These are phyloP conservation scores for Toxotes jaculatrix DNA, from an alignment of 2,113 vertebrate genomes.

Conservation along the genomic window DNA sequence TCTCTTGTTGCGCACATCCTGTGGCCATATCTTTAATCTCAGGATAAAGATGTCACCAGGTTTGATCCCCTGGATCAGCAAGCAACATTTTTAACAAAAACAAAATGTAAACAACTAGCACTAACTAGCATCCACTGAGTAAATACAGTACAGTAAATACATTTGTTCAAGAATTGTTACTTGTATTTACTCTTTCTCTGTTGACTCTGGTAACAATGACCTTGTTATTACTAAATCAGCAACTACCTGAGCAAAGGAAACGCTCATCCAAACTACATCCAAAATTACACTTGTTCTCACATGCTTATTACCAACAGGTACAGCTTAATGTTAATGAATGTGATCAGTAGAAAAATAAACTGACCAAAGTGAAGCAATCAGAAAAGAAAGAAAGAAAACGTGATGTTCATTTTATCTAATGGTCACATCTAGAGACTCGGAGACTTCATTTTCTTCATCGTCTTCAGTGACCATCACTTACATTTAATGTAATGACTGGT, in stretches of 20 bases:
- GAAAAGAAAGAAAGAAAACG: background rate
- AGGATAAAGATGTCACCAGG: background rate
- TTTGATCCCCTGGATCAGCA: background rate
- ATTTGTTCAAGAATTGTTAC: no score
- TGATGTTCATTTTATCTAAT: no score
- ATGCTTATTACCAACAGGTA: background rate
- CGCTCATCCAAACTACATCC: background rate
- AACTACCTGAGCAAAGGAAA: background rate
- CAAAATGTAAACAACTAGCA: background rate
- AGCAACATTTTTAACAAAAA: background rate
- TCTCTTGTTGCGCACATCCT: background rate
- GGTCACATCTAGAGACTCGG: no score
- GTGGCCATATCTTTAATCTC: background rate
- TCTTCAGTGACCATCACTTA: no score
- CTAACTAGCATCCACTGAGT: background rate
- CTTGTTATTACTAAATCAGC: background rate
- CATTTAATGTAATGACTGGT: no score
- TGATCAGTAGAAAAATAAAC: background rate
- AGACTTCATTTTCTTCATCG: no score
- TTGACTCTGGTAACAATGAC: background rate
- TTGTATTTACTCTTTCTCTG: no score
- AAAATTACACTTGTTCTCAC: constrained; percentile 1
- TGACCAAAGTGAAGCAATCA: background rate
- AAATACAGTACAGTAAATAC: no score
- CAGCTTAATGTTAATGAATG: no score